Conservation (phyloP, 2,113 vertebrate species). For the Cryptomyrus ogoouensis region DNA sequence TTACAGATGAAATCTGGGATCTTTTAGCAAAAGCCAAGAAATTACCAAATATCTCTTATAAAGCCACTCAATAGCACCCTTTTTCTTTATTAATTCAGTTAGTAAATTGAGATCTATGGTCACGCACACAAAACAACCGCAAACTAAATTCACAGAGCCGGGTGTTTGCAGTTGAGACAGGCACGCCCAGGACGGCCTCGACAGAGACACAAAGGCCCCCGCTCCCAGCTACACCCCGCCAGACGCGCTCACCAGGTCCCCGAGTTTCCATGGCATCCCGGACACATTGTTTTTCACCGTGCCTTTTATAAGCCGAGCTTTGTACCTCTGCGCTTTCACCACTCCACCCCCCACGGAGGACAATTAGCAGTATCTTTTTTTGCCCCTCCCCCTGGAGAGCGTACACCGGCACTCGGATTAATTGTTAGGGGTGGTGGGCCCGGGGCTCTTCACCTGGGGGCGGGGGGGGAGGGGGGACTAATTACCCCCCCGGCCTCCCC, state of each 20-base stretch:
- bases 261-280: conserved; percentile 36
- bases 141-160: conserved; percentile 8
- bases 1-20: not conserved
- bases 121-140: not conserved
- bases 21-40: not conserved
- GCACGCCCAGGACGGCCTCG: not conserved
- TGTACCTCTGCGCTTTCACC: conserved; percentile 29
- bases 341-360: not conserved
- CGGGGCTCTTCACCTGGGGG: conserved; percentile 46
- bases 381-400: conserved; percentile 26
- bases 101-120: not conserved
- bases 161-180: not conserved
- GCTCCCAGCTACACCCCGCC: not conserved
- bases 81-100: not conserved
- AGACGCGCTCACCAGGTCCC: conserved; percentile 28
- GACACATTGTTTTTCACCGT: conserved; percentile 45
- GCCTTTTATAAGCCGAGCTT: conserved; percentile 30
- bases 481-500: conserved; percentile 5
- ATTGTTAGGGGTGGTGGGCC: conserved; percentile 51
- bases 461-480: conserved; percentile 8
- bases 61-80: not conserved
- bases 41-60: not conserved
- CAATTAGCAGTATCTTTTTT: conserved; percentile 33
- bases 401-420: conserved; percentile 32
- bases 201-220: not conserved